Evolutionary conservation across 2,888 invertebrate genomes (phyloP).

Genomic region (Bellardia bayeri): DNA sequence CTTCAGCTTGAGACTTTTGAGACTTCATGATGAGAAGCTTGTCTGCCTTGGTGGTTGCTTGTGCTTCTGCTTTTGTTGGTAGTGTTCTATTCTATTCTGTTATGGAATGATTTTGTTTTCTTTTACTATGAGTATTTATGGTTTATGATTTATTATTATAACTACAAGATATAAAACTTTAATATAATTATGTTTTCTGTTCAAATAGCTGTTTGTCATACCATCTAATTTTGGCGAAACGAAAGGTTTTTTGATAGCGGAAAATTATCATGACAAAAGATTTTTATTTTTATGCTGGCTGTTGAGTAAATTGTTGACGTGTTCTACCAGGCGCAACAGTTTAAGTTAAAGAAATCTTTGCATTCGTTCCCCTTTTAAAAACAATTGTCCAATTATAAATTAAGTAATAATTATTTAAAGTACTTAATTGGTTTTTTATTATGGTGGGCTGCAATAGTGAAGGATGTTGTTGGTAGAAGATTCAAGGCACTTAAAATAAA

Average conservation of each 20-base stretch:
- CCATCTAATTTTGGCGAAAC: constrained; percentile 42
- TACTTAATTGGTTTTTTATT: constrained; percentile 15
- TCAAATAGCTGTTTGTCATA: constrained; percentile 60
- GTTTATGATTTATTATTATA: constrained; percentile 58
- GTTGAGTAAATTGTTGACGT: constrained; percentile 53
- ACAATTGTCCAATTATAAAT: constrained; percentile 30
- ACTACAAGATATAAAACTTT: not conserved
- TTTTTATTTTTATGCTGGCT: constrained; percentile 32
- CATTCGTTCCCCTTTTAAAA: not conserved
- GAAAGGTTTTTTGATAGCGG: constrained; percentile 50
- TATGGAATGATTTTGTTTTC: constrained; percentile 45
- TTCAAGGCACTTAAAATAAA: too few relatives aligned
- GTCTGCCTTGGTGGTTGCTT: constrained; percentile 14
- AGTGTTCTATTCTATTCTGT: not conserved
- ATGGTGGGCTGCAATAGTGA: not conserved
- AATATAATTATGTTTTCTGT: constrained; percentile 49
- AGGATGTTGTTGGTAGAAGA: not conserved
- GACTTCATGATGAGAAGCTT: constrained; percentile 14
- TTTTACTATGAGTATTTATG: constrained; percentile 34
- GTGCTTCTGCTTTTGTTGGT: constrained; percentile 19
- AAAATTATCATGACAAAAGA: constrained; percentile 63
- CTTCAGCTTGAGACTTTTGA: constrained; percentile 18
- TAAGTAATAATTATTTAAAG: constrained; percentile 13
- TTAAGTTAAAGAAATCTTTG: constrained; percentile 21
- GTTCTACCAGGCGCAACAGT: constrained; percentile 52